These are phyloP conservation scores for Chionis minor DNA, from an alignment of 2,113 vertebrate species.

Conservation along the genomic window DNA sequence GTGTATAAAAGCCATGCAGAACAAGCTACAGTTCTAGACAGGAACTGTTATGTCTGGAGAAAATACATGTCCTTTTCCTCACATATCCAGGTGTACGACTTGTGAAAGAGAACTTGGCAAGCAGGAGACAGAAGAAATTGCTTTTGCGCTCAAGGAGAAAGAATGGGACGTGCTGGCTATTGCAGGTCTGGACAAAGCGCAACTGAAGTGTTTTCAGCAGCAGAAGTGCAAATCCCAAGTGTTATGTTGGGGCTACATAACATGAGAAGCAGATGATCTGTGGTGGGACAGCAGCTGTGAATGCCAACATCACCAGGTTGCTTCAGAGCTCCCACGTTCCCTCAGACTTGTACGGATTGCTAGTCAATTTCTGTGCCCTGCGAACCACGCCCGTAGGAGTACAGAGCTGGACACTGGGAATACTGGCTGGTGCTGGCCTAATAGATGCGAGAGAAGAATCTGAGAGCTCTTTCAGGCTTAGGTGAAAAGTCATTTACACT, in stretches of 20 bases:
- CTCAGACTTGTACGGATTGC: neutral
- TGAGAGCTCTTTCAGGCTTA: neutral
- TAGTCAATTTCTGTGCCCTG: neutral
- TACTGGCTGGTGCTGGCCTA: neutral
- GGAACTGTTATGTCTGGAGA: neutral
- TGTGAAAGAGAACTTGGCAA: neutral
- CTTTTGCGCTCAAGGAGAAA: neutral
- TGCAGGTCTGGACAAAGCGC: neutral
- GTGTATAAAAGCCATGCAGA: neutral
- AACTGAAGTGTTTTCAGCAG: neutral
- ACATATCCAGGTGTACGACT: neutral
- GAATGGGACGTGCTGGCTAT: fast-evolving
- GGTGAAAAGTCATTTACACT: neutral
- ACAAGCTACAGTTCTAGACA: neutral
- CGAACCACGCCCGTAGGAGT: fast-evolving
- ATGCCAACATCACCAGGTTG: neutral
- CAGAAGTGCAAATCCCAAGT: neutral
- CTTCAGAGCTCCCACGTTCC: neutral
- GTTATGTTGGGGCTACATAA: neutral
- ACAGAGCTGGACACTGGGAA: neutral
- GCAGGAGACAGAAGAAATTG: neutral
- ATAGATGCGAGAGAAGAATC: neutral
- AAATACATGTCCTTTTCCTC: neutral
- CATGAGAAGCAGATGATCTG: neutral
- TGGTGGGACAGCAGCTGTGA: neutral